These are phyloP conservation scores for Hylyphantes graminicola DNA, from an alignment of 1,140 invertebrate genomes.

Conservation along the genomic window DNA sequence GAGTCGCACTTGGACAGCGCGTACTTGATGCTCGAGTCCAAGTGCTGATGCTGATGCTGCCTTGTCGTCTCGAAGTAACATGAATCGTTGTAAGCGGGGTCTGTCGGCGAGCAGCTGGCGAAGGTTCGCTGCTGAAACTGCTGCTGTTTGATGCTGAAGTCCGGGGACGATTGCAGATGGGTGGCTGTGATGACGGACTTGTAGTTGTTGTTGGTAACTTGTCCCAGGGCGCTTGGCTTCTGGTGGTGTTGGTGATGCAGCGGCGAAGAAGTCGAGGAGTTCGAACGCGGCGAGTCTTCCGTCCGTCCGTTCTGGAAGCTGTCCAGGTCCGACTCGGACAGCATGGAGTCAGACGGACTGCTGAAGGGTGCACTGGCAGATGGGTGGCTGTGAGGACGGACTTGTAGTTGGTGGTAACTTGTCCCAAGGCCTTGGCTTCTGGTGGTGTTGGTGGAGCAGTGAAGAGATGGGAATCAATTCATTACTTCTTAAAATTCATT, in stretches of 20 bases:
- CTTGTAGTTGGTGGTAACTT: constrained; percentile 60
- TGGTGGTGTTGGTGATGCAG: constrained; percentile 19
- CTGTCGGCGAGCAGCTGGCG: constrained; percentile 39
- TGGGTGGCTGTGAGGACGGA: too few species aligned
- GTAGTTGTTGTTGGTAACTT: constrained; percentile 41
- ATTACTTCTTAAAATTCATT: too few species aligned
- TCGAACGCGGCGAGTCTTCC: constrained; percentile 15
- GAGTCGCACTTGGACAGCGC: constrained; percentile 22
- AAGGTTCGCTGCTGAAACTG: constrained; percentile 43
- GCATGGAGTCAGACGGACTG: constrained; percentile 60
- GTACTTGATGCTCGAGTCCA: constrained; percentile 32
- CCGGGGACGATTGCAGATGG: constrained; percentile 9
- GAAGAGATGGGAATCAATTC: too few species aligned
- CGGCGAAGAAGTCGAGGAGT: constrained; percentile 38
- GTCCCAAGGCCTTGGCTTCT: too few species aligned
- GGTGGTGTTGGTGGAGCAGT: too few species aligned
- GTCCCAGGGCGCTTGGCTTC: constrained; percentile 49
- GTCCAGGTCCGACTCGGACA: constrained; percentile 61
- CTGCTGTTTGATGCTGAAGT: constrained; percentile 43
- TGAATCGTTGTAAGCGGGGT: constrained; percentile 50
- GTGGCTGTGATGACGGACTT: constrained; percentile 53
- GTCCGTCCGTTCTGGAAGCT: constrained; percentile 47
- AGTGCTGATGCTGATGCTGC: constrained; percentile 8
- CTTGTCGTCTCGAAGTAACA: constrained; percentile 34
- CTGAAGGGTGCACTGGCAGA: constrained; percentile 60